These are phyloP conservation scores for Littorina saxatilis DNA, from an alignment of 1,140 invertebrate species.

Conservation along the genomic window DNA sequence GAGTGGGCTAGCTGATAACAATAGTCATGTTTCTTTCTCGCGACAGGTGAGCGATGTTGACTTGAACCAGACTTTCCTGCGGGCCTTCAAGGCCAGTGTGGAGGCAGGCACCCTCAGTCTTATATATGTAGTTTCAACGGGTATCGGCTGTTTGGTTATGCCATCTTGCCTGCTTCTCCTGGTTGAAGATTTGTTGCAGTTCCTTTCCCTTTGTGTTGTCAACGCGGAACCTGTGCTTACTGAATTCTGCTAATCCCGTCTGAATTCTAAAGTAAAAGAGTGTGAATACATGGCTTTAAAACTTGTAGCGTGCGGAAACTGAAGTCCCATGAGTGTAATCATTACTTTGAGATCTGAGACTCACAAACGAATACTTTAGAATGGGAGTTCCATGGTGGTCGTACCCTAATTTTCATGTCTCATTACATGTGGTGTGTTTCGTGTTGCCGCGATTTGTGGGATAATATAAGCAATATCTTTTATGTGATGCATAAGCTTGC, in stretches of 20 bases:
- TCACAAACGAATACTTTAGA: too few relatives aligned
- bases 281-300: neutral
- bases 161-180: neutral
- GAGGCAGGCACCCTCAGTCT: slow-evolving; percentile 55
- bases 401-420: too few relatives aligned
- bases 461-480: too few relatives aligned
- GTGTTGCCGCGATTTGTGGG: too few relatives aligned
- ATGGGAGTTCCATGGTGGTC: too few relatives aligned
- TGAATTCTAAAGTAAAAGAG: neutral
- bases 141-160: neutral
- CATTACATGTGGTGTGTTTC: too few relatives aligned
- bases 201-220: neutral
- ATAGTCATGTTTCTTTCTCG: too few relatives aligned
- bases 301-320: neutral
- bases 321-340: too few relatives aligned
- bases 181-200: neutral
- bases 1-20: too few relatives aligned
- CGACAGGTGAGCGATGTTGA: neutral
- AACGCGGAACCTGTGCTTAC: neutral
- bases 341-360: too few relatives aligned
- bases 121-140: slow-evolving; percentile 36
- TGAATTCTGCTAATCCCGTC: neutral
- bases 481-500: too few relatives aligned
- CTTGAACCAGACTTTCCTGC: neutral
- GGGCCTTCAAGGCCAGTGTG: neutral